phyloP scores from a whole-genome alignment of 2,888 invertebrate genomes.

The Coleophora flavipennella region DNA sequence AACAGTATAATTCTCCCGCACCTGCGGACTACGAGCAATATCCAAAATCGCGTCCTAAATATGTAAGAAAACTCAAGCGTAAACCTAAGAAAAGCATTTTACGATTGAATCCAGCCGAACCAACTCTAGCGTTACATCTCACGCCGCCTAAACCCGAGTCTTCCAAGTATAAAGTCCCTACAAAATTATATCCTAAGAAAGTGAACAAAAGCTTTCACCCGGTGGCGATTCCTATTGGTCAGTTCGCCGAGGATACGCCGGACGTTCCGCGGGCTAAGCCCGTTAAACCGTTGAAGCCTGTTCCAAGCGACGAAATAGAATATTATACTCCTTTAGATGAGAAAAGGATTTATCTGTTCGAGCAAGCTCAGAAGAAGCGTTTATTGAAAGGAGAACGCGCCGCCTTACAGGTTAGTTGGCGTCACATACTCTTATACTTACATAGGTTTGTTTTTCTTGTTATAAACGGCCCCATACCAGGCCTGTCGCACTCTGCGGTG shows the following conservation, averaged over 20 bases:
- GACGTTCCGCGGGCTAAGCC: conserved; percentile 60
- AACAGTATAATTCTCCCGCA: no score
- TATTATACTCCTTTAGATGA: conserved; percentile 36
- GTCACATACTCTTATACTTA: background rate
- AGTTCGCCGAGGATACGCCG: conserved; percentile 35
- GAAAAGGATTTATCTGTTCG: conserved; percentile 52
- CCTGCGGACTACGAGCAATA: conserved; percentile 19
- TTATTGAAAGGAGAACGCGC: conserved; percentile 45
- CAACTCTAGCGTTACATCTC: conserved; percentile 37
- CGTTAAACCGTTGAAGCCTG: conserved; percentile 46
- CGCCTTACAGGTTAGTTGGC: conserved; percentile 26
- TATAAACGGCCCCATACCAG: no score
- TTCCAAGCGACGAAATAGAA: conserved; percentile 34
- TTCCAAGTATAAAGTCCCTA: conserved; percentile 53
- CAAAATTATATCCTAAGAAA: conserved; percentile 74
- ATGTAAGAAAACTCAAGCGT: background rate
- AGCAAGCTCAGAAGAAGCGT: conserved; percentile 67
- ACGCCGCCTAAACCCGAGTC: conserved; percentile 38
- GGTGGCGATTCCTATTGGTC: conserved; percentile 50
- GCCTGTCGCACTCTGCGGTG: no score
- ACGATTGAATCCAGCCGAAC: conserved; percentile 34
- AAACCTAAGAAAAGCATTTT: conserved; percentile 1
- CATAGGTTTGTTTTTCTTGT: background rate
- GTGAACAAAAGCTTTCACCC: conserved; percentile 63
- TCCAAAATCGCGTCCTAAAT: conserved; percentile 17